These are phyloP conservation scores for Ormyrus labotus DNA, from an alignment of 2,888 invertebrate genomes.

Conservation along the genomic window DNA sequence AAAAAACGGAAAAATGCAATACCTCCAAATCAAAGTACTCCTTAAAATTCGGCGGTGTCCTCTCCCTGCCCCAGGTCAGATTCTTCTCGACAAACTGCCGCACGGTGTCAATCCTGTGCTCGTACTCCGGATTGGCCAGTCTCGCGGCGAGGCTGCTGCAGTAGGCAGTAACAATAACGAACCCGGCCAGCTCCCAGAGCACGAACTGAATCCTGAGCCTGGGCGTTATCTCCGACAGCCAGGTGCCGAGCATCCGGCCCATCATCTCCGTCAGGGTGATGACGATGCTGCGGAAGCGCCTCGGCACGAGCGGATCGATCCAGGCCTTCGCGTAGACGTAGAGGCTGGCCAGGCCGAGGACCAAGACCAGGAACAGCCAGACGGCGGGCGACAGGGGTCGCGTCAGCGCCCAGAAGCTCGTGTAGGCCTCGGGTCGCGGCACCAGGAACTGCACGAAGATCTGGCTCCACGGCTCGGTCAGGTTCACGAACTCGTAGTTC, in stretches of 20 bases:
- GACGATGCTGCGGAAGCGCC: slow-evolving; percentile 64
- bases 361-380: slow-evolving; percentile 63
- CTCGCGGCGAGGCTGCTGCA: slow-evolving; percentile 69
- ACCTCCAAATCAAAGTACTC: slow-evolving; percentile 66
- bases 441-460: slow-evolving; percentile 67
- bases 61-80: slow-evolving; percentile 67
- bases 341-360: slow-evolving; percentile 59
- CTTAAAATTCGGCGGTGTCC: slow-evolving; percentile 61
- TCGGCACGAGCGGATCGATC: slow-evolving; percentile 64
- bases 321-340: slow-evolving; percentile 63
- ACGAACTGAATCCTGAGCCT: slow-evolving; percentile 63
- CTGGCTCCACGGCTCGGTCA: slow-evolving; percentile 67
- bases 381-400: slow-evolving; percentile 64
- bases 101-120: slow-evolving; percentile 67
- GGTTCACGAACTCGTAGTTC: slow-evolving; percentile 60
- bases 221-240: slow-evolving; percentile 2
- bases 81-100: slow-evolving; percentile 68
- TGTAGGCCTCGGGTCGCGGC: slow-evolving; percentile 67
- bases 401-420: slow-evolving; percentile 69
- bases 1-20: not conserved
- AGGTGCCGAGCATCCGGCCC: slow-evolving; percentile 59
- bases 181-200: slow-evolving; percentile 69
- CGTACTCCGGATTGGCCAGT: slow-evolving; percentile 67
- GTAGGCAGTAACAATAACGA: slow-evolving; percentile 69
- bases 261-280: slow-evolving; percentile 65